phyloP scores from a whole-genome alignment of 2,797 vertebrate genomes.

The Emydoidea blandingii region DNA sequence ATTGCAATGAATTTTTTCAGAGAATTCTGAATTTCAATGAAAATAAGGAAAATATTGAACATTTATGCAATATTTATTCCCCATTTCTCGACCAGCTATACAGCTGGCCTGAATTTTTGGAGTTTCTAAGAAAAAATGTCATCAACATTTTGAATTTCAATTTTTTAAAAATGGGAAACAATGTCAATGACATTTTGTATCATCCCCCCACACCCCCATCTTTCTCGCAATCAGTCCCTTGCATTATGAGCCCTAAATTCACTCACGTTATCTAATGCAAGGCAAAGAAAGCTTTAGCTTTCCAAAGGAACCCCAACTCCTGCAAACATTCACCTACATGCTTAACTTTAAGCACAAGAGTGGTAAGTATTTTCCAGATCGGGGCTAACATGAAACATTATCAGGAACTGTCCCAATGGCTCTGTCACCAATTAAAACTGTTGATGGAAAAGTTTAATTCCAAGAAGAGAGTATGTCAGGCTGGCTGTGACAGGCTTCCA shows the following conservation, averaged over 20 bases:
- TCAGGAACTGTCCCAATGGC: fast-evolving
- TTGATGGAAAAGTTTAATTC: not conserved
- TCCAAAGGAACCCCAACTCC: fast-evolving
- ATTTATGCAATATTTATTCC: not conserved
- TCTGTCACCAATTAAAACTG: not conserved
- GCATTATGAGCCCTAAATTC: not conserved
- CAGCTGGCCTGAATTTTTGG: not conserved
- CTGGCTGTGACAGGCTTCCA: not conserved
- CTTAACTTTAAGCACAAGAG: fast-evolving
- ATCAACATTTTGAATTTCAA: not conserved
- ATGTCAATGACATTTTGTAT: fast-evolving
- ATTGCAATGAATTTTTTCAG: not conserved
- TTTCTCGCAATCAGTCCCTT: not conserved
- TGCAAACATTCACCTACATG: not conserved
- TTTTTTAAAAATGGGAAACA: not conserved
- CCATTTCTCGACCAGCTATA: not conserved
- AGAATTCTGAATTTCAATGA: not conserved
- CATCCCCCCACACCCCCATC: not conserved
- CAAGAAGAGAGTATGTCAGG: not conserved
- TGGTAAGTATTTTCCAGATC: not conserved
- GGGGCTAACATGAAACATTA: not conserved
- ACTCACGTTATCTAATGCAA: fast-evolving
- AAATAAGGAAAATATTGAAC: not conserved
- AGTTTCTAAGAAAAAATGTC: not conserved
- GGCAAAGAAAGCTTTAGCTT: fast-evolving